A percentile compares a stretch with the other conserved stretches of the same genome.
Evolutionary conservation across 1,140 invertebrate genomes (phyloP).

Genomic region (Aphaenogaster ashmeadi): DNA sequence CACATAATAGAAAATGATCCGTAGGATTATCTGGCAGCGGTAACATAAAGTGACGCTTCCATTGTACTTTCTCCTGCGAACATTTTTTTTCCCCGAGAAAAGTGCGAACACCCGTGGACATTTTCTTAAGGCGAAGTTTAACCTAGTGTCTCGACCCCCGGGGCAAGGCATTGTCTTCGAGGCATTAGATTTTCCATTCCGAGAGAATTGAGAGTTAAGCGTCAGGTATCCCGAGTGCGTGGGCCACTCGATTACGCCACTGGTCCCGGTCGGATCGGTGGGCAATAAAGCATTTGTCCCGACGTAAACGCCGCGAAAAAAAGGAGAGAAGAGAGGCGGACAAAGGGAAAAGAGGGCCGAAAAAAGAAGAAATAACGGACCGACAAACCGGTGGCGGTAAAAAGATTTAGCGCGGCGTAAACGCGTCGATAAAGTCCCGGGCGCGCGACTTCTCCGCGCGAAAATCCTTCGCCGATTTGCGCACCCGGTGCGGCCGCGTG

Average conservation of each 20-base stretch:
- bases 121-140: not conserved
- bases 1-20: not conserved
- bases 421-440: slow-evolving; percentile 63
- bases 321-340: slow-evolving; percentile 44
- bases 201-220: not conserved
- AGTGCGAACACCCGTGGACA: slow-evolving; percentile 5
- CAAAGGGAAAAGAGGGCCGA: slow-evolving; percentile 8
- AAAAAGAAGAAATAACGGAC: slow-evolving; percentile 12
- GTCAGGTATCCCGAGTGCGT: not conserved
- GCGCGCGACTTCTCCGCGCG: slow-evolving; percentile 54
- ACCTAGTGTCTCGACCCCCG: not conserved
- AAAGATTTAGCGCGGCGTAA: slow-evolving; percentile 74
- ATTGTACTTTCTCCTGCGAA: not conserved
- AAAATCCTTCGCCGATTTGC: slow-evolving; percentile 66
- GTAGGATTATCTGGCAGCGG: not conserved
- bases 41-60: not conserved
- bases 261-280: slow-evolving; percentile 3
- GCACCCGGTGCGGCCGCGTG: not conserved
- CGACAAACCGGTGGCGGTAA: slow-evolving; percentile 59
- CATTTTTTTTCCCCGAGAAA: not conserved
- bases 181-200: not conserved
- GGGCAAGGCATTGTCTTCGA: not conserved
- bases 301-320: slow-evolving; percentile 34
- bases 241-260: slow-evolving; percentile 23
- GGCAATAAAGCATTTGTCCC: slow-evolving; percentile 64